Evolutionary conservation across 2,797 vertebrate species (phyloP).

Genomic region (Channallabes apus): DNA sequence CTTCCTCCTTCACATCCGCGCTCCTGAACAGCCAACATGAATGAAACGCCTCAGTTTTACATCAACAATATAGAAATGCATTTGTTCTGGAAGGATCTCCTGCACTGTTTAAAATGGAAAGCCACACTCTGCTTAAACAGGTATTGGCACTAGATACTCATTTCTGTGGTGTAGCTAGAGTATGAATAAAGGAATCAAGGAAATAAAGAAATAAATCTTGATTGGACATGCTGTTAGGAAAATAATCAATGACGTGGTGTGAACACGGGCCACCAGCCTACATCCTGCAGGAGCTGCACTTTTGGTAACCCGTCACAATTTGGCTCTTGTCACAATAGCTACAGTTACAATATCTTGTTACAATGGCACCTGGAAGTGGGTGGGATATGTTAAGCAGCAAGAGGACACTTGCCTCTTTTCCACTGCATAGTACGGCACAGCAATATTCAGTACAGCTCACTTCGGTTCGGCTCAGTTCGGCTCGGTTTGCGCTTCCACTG

Average conservation of each 20-base stretch:
- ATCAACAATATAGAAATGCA: neutral
- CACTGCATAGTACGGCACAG: no score
- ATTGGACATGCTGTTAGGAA: neutral
- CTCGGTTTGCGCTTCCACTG: no score
- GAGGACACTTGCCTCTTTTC: no score
- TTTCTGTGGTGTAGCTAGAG: neutral
- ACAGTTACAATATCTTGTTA: no score
- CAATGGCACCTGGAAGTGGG: no score
- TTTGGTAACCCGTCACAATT: no score
- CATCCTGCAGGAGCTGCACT: no score
- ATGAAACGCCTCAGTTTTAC: neutral
- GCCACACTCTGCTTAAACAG: neutral
- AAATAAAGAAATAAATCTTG: neutral
- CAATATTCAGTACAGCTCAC: no score
- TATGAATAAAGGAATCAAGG: neutral
- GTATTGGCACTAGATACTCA: neutral
- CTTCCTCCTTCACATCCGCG: slow-evolving; percentile 81
- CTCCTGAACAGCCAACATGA: slow-evolving; percentile 68
- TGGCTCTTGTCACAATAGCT: no score
- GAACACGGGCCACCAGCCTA: no score
- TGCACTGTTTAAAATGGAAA: neutral
- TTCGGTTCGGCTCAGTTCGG: no score
- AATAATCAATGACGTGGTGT: neutral
- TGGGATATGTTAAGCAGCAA: no score
- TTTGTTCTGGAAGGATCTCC: neutral